These are phyloP conservation scores for Caenorhabditis becei DNA, from an alignment of 2,888 invertebrate genomes.

Conservation along the genomic window DNA sequence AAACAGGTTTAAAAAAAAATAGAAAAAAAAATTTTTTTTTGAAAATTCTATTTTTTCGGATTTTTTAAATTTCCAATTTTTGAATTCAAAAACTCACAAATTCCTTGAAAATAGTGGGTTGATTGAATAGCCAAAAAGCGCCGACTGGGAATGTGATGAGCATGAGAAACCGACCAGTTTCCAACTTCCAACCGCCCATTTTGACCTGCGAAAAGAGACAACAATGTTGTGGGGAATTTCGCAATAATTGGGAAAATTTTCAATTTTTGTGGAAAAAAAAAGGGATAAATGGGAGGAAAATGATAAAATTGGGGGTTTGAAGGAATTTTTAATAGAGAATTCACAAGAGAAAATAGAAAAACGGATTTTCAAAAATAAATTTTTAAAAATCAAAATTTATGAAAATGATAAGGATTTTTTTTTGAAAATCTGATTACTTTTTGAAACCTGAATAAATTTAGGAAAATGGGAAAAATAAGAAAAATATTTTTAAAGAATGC, in stretches of 20 bases:
- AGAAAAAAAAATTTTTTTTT: background rate
- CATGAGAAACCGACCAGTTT: constrained; percentile 74
- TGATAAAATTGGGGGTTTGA: too few relatives aligned
- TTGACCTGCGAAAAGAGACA: too few relatives aligned
- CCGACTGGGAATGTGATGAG: constrained; percentile 78
- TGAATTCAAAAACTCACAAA: constrained; percentile 69
- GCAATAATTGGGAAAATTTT: constrained; percentile 22
- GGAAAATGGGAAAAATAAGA: too few relatives aligned
- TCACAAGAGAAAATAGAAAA: background rate
- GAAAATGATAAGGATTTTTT: too few relatives aligned
- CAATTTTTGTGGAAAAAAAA: constrained; percentile 11
- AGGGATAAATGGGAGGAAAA: background rate
- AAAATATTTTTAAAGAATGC: too few relatives aligned
- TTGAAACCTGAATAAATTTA: too few relatives aligned
- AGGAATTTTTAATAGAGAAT: too few relatives aligned
- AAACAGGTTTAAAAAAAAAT: too few relatives aligned
- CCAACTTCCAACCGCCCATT: constrained; percentile 79
- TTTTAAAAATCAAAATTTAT: too few relatives aligned
- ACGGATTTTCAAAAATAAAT: too few relatives aligned
- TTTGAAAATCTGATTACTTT: too few relatives aligned
- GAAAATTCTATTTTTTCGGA: background rate
- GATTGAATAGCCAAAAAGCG: constrained; percentile 79
- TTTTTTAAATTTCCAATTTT: background rate
- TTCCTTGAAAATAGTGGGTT: constrained; percentile 76
- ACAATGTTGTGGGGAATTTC: constrained; percentile 47